A percentile compares a stretch with the other conserved stretches of the same genome.
Evolutionary conservation across 2,113 vertebrate genomes (phyloP).

Genomic region (Pan troglodytes): NHGRI_mPanTro3-v2.1_pri NC_072409.2:2705501-2706000

Average conservation of each 20-base stretch:
- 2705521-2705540: background rate
- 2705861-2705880: background rate
- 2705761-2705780: background rate
- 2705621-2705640: background rate
- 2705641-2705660: too few species aligned
- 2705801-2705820: background rate
- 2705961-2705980: too few species aligned
- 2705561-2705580: accelerated
- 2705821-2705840: accelerated
- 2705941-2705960: background rate
- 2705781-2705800: background rate
- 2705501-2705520: background rate
- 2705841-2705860: background rate
- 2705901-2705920: background rate
- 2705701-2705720: background rate
- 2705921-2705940: background rate
- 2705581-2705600: background rate
- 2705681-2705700: background rate
- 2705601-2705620: too few species aligned
- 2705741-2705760: background rate
- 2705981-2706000: too few species aligned
- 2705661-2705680: background rate
- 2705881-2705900: background rate
- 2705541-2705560: background rate
- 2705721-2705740: too few species aligned